These are phyloP conservation scores for Shargacucullia verbasci DNA, from an alignment of 2,888 invertebrate species.

Conservation along the genomic window DNA sequence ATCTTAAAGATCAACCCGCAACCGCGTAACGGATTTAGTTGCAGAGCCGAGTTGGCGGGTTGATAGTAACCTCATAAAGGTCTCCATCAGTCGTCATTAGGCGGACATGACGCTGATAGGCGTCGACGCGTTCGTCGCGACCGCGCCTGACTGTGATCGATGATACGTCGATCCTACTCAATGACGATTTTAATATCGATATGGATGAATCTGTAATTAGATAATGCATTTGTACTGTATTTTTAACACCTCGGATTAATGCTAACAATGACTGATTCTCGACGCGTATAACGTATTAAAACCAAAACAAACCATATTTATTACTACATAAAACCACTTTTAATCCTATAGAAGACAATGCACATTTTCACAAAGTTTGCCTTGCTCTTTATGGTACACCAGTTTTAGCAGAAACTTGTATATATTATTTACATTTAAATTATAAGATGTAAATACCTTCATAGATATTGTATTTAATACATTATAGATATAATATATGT, in stretches of 20 bases:
- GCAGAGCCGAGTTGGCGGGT: constrained; percentile 71
- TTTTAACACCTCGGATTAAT: neutral
- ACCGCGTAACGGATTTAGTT: constrained; percentile 77
- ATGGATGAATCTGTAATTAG: constrained; percentile 24
- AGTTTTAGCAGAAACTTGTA: too few species aligned
- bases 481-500: too few species aligned
- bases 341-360: too few species aligned
- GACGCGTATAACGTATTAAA: neutral
- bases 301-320: too few species aligned
- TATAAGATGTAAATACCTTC: too few species aligned
- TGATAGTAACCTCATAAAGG: constrained; percentile 81
- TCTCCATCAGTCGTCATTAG: constrained; percentile 87
- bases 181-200: constrained; percentile 16
- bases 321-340: too few species aligned
- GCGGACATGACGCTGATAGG: constrained; percentile 70
- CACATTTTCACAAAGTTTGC: too few species aligned
- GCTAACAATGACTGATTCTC: constrained; percentile 17
- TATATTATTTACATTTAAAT: too few species aligned
- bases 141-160: constrained; percentile 38
- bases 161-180: constrained; percentile 36
- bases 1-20: constrained; percentile 58
- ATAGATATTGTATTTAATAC: too few species aligned
- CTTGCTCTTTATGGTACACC: too few species aligned
- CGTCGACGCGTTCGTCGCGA: constrained; percentile 46
- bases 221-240: constrained; percentile 13